Percentiles rank a stretch among this genome's conserved stretches.
These are phyloP conservation scores for Prenolepis imparis DNA, from an alignment of 2,888 invertebrate genomes.

Conservation along the genomic window DNA sequence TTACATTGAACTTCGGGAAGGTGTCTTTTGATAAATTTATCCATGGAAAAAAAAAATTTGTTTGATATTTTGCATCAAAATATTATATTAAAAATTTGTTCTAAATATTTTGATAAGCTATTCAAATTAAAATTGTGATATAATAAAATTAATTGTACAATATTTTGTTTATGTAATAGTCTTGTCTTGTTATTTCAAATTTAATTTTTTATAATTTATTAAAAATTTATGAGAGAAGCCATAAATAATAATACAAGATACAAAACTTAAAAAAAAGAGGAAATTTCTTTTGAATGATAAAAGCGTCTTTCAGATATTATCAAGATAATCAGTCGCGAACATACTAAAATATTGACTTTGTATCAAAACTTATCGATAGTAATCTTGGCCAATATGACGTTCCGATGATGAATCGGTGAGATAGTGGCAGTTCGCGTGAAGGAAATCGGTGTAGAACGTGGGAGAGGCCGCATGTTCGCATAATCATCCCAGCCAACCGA, in stretches of 20 bases:
- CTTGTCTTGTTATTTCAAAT: not conserved
- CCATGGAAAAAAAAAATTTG: slow-evolving; percentile 6
- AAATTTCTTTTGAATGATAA: not conserved
- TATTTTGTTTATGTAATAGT: not conserved
- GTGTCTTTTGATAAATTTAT: slow-evolving; percentile 7
- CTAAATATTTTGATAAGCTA: slow-evolving; percentile 1
- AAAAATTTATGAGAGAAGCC: not conserved
- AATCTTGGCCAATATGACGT: slow-evolving; percentile 34
- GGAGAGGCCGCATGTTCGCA: slow-evolving; percentile 46
- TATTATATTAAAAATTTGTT: slow-evolving; percentile 10
- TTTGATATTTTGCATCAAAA: not conserved
- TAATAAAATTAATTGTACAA: slow-evolving; percentile 3
- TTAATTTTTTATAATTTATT: not conserved
- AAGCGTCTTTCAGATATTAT: not conserved
- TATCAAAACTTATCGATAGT: slow-evolving; percentile 17
- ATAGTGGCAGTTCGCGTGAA: slow-evolving; percentile 36
- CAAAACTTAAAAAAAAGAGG: not conserved
- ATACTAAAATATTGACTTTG: not conserved
- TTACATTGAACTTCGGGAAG: slow-evolving; percentile 14
- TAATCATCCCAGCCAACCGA: slow-evolving; percentile 57
- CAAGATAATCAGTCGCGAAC: not conserved
- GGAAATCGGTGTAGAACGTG: slow-evolving; percentile 10
- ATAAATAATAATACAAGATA: not conserved
- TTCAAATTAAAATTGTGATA: slow-evolving; percentile 11
- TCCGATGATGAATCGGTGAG: slow-evolving; percentile 36